Percentiles rank a stretch among this genome's conserved stretches.
phyloP scores from a whole-genome alignment of 2,113 vertebrate species.

The Chaetura pelagica region DNA sequence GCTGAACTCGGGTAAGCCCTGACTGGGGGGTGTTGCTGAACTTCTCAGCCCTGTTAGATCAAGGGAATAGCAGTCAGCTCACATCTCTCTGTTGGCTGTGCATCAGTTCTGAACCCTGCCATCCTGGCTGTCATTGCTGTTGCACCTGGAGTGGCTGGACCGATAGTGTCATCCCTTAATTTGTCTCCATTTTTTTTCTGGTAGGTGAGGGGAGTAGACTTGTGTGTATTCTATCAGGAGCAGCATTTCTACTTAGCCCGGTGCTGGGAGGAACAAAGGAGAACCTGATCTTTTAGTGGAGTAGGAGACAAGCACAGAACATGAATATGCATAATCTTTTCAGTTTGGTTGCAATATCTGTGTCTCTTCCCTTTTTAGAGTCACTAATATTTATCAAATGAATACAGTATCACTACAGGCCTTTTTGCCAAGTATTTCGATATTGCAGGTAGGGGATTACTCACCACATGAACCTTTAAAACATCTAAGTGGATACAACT shows the following conservation, averaged over 20 bases:
- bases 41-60: not conserved
- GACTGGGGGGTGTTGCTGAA: not conserved
- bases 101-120: not conserved
- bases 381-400: not conserved
- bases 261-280: not conserved
- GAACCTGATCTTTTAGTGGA: not conserved
- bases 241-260: not conserved
- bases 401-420: not conserved
- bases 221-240: not conserved
- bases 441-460: not conserved
- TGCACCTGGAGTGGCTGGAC: not conserved
- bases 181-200: not conserved
- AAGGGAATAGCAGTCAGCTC: not conserved
- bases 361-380: not conserved
- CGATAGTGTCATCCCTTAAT: not conserved
- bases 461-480: not conserved
- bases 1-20: not conserved
- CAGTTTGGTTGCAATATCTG: not conserved
- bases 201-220: not conserved
- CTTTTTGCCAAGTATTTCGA: not conserved
- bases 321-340: not conserved
- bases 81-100: not conserved
- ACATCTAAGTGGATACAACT: not conserved
- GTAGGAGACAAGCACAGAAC: not conserved
- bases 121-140: not conserved